A percentile compares a stretch with the other conserved stretches of the same genome.
Evolutionary conservation across 2,113 vertebrate genomes (phyloP).

Genomic region (Sisor rabdophorus): DNA sequence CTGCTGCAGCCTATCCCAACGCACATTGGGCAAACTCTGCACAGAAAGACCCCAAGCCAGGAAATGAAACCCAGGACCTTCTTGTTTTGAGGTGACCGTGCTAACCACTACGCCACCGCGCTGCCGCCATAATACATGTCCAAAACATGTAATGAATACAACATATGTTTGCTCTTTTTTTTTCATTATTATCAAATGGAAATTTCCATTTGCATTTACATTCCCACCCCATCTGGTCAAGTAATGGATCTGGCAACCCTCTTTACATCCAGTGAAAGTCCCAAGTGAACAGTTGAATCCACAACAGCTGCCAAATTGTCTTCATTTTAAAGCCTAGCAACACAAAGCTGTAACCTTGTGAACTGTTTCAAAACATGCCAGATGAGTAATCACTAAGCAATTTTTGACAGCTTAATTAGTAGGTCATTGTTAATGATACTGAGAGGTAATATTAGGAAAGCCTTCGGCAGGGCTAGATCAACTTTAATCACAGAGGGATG

Average conservation of each 20-base stretch:
- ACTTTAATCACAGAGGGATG: conserved; percentile 21
- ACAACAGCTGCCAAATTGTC: conserved; percentile 61
- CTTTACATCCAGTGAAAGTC: conserved; percentile 29
- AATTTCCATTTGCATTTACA: not conserved
- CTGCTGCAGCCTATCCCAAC: too few species aligned
- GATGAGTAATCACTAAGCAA: conserved; percentile 41
- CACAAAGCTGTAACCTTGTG: conserved; percentile 37
- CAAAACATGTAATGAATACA: not conserved
- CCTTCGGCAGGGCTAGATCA: conserved; percentile 16
- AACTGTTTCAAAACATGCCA: conserved; percentile 37
- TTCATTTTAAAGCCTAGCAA: conserved; percentile 58
- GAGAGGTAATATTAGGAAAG: conserved; percentile 1
- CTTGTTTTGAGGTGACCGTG: not conserved
- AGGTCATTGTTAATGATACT: conserved; percentile 22
- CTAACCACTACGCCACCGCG: too few species aligned
- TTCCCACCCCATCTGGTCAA: conserved; percentile 35
- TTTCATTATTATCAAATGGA: conserved; percentile 6
- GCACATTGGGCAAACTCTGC: too few species aligned
- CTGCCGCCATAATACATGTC: not conserved
- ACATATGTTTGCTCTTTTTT: not conserved
- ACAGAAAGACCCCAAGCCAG: too few species aligned
- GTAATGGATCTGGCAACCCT: conserved; percentile 14
- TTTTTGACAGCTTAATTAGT: conserved; percentile 46
- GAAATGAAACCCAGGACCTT: too few species aligned
- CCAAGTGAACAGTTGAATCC: conserved; percentile 54